Evolutionary conservation across 2,797 vertebrate genomes (phyloP).

Genomic region (Pantherophis alleghaniensis): DNA sequence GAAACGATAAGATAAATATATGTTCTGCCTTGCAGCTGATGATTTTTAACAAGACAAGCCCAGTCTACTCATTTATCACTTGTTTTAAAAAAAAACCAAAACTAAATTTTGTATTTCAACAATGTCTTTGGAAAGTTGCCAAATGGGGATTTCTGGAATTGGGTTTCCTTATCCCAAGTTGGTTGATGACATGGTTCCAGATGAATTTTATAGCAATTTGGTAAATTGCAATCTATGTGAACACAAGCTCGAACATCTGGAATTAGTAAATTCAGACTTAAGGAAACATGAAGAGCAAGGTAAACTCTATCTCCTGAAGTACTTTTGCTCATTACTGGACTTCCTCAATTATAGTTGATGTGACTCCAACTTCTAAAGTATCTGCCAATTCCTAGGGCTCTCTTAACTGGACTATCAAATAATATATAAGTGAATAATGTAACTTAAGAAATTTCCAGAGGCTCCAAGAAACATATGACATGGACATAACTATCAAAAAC

Average conservation of each 20-base stretch:
- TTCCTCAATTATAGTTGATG: not conserved
- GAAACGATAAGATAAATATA: not conserved
- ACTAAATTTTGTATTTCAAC: not conserved
- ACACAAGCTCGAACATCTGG: conserved; percentile 13
- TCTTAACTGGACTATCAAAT: not conserved
- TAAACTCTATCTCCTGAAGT: not conserved
- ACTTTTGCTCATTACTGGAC: not conserved
- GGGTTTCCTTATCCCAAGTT: not conserved
- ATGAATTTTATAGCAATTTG: conserved; percentile 4
- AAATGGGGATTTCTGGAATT: not conserved
- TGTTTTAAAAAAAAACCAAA: not conserved
- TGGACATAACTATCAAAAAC: not conserved
- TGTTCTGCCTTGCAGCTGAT: not conserved
- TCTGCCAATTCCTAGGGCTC: not conserved
- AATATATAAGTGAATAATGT: not conserved
- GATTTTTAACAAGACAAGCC: not conserved
- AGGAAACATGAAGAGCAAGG: conserved; percentile 1
- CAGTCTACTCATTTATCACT: not conserved
- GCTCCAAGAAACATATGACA: not conserved
- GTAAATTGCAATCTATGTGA: conserved; percentile 4
- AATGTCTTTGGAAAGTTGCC: not conserved
- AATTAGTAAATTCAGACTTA: conserved; percentile 2
- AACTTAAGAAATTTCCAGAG: not conserved
- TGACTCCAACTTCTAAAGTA: not conserved
- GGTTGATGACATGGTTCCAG: not conserved